A percentile compares a stretch with the other conserved stretches of the same genome.
These are phyloP conservation scores for Drosophila prostipennis DNA, from an alignment of 2,888 invertebrate species.

Conservation along the genomic window DNA sequence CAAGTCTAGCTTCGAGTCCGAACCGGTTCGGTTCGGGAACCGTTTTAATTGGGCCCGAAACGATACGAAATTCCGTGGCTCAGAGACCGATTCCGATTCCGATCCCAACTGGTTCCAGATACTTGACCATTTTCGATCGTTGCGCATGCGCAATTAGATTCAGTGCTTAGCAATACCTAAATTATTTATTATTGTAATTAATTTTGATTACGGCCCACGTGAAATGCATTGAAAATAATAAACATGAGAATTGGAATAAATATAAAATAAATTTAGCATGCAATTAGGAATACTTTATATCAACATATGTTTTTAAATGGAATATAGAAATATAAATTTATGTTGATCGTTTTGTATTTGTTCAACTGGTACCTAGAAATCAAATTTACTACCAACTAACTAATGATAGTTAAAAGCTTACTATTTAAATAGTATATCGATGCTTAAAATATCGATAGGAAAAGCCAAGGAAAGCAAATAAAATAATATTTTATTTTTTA, in stretches of 20 bases:
- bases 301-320: too few relatives aligned
- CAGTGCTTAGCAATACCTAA: neutral
- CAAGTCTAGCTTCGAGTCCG: constrained; percentile 22
- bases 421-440: neutral
- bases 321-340: too few relatives aligned
- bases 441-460: constrained; percentile 1
- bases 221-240: neutral
- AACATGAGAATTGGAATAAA: too few relatives aligned
- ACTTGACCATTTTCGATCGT: neutral
- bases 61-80: neutral
- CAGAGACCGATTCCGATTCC: constrained; percentile 10
- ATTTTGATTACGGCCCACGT: neutral
- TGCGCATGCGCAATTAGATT: constrained; percentile 4
- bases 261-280: too few relatives aligned
- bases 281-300: too few relatives aligned
- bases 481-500: neutral
- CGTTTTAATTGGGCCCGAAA: constrained; percentile 24
- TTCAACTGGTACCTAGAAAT: too few relatives aligned
- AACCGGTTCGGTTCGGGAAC: constrained; percentile 31
- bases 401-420: too few relatives aligned
- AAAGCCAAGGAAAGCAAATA: neutral
- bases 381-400: too few relatives aligned
- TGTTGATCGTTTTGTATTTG: too few relatives aligned
- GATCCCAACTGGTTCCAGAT: constrained; percentile 24
- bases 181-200: neutral